Conservation (phyloP, 2,113 vertebrate species). For the Nesospiza acunhae region DNA sequence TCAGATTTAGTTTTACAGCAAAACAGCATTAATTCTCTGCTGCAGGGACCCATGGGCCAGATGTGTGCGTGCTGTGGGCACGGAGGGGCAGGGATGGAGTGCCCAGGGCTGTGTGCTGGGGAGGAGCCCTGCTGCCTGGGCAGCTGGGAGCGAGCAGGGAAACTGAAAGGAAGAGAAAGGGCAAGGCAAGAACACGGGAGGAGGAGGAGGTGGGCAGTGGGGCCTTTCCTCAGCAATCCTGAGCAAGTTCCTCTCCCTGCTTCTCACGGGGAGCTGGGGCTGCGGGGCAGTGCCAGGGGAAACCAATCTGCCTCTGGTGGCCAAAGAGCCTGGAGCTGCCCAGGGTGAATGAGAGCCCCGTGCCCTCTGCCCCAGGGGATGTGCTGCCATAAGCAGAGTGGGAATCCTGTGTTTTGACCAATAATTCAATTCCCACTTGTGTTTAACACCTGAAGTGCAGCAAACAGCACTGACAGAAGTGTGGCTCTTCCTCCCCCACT, state of each 20-base stretch:
- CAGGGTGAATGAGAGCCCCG: not conserved
- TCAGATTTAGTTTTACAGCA: not conserved
- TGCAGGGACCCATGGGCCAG: not conserved
- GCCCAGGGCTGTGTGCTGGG: not conserved
- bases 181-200: not conserved
- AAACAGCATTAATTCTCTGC: not conserved
- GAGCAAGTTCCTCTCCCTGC: not conserved
- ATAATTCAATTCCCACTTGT: not conserved
- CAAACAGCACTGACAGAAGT: not conserved
- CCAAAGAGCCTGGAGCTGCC: not conserved
- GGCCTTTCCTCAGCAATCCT: not conserved
- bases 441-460: not conserved
- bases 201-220: not conserved
- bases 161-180: not conserved
- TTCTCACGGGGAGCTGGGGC: rapidly evolving
- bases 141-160: not conserved
- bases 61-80: not conserved
- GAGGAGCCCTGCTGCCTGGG: not conserved
- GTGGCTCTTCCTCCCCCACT: not conserved
- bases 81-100: not conserved
- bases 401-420: not conserved
- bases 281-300: not conserved
- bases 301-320: not conserved
- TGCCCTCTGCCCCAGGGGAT: not conserved
- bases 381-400: not conserved